phyloP scores from a whole-genome alignment of 2,888 invertebrate species.

The Capitulum mitella region DNA sequence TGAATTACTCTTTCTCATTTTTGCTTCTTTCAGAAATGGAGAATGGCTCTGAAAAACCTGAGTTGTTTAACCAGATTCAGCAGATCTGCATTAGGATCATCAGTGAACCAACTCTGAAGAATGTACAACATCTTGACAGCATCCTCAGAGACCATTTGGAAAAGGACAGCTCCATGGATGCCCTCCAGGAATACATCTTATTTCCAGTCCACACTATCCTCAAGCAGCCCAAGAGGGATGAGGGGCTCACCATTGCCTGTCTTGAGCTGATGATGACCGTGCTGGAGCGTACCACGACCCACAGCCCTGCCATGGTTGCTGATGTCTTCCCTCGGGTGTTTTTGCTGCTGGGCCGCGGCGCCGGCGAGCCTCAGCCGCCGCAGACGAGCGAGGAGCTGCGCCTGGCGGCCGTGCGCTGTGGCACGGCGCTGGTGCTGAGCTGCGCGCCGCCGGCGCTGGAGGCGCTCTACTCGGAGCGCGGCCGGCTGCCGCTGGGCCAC shows the following conservation, averaged over 20 bases:
- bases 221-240: slow-evolving; percentile 28
- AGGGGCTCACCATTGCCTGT: slow-evolving; percentile 30
- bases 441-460: slow-evolving; percentile 53
- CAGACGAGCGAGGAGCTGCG: background rate
- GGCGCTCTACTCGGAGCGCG: slow-evolving; percentile 51
- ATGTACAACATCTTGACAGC: background rate
- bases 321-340: slow-evolving; percentile 50
- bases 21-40: background rate
- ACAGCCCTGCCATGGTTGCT: slow-evolving; percentile 51
- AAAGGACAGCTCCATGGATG: slow-evolving; percentile 40
- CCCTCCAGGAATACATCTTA: background rate
- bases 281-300: slow-evolving; percentile 43
- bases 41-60: background rate
- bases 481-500: slow-evolving; percentile 12
- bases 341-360: slow-evolving; percentile 49
- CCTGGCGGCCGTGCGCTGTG: background rate
- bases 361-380: background rate
- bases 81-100: background rate
- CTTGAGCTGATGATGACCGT: slow-evolving; percentile 43
- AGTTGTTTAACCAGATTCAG: background rate
- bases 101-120: background rate
- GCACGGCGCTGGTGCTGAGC: background rate
- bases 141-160: background rate
- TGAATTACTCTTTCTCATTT: too few relatives aligned
- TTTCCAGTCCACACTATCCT: slow-evolving; percentile 30